Evolutionary conservation across 1,140 invertebrate species (phyloP).

Genomic region (Plodia interpunctella): DNA sequence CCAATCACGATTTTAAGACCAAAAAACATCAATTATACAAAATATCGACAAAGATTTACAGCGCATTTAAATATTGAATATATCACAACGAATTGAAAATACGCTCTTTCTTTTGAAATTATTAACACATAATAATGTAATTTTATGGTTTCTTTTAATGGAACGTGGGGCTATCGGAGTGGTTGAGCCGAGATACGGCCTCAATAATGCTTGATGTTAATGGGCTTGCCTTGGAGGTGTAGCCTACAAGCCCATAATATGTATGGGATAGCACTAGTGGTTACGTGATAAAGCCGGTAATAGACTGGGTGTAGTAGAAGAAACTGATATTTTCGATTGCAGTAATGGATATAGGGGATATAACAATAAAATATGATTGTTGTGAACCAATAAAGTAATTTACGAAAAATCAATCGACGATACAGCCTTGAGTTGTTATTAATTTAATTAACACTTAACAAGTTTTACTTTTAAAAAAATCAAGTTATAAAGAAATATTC

Average conservation of each 20-base stretch:
- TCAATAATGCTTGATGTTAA: conserved; percentile 67
- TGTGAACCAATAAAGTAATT: too few species aligned
- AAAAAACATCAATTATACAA: conserved; percentile 28
- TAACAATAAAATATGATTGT: background rate
- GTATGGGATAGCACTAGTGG: background rate
- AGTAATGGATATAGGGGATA: background rate
- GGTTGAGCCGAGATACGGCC: conserved; percentile 51
- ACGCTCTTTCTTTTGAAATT: conserved; percentile 62
- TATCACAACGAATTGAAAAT: conserved; percentile 38
- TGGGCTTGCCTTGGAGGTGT: conserved; percentile 32
- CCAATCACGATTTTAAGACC: background rate
- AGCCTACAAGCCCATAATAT: background rate
- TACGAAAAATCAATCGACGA: too few species aligned
- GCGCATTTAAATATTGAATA: conserved; percentile 47
- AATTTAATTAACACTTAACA: too few species aligned
- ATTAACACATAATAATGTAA: conserved; percentile 75
- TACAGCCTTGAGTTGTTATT: too few species aligned
- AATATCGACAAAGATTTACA: conserved; percentile 40
- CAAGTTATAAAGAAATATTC: too few species aligned
- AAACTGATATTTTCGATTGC: background rate
- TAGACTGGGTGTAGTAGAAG: background rate
- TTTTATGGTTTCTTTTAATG: conserved; percentile 73
- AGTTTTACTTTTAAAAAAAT: too few species aligned
- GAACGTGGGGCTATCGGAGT: conserved; percentile 58
- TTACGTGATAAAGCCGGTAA: background rate